Base-by-base conservation (phyloP, 2,113 vertebrate genomes). In the Hippopotamus amphibius region DNA sequence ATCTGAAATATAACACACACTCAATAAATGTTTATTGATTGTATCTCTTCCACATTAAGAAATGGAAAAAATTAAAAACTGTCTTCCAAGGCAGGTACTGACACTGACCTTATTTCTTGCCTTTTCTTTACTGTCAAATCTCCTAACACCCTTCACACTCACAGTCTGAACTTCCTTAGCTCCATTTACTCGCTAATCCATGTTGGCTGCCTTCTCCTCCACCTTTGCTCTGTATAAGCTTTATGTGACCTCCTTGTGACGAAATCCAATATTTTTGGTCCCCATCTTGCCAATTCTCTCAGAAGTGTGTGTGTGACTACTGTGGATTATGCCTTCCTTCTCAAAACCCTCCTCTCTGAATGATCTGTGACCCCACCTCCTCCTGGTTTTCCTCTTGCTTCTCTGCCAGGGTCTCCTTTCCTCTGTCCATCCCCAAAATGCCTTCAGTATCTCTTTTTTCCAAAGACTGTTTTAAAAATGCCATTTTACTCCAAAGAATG, bases 1-100 rank as follows among this genome's bases (percentile, higher is more conserved):
- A 61, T 66, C 74, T 80, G 33, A 93, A 93, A 68, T 65, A 66
- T 17, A 46, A 33, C 28, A 68, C 46, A 13, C 43, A 22, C 8
- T 93, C 46, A 50, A 14, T 50, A 97, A 76, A 96, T 53, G 48
- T 43, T 82, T 86, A 79, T 30, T 85, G 41, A 77, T 68, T 37
- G 5, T n/a, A 59, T 88, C 37, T 85, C 81, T 86, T 71, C 21
- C 24, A 66, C 76, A 48, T 41, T 86, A 76, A 95, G 41, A 63
- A n/a, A 71, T 43, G 12, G 10, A n/a, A 55, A 7, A 82, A 65
- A 65, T 48, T 55, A 82, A 94, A 96, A 74, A 6, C 1, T 16
- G 55, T 88, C 6, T 21, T 80, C 14, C 55, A 30, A 72, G 69
- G 57, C 66, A 61, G 50, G 22, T 76, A 48, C 55, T 86, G 85